Evolutionary conservation across 2,113 vertebrate genomes (phyloP).

Genomic region (Plecturocebus donacophilus): DNA sequence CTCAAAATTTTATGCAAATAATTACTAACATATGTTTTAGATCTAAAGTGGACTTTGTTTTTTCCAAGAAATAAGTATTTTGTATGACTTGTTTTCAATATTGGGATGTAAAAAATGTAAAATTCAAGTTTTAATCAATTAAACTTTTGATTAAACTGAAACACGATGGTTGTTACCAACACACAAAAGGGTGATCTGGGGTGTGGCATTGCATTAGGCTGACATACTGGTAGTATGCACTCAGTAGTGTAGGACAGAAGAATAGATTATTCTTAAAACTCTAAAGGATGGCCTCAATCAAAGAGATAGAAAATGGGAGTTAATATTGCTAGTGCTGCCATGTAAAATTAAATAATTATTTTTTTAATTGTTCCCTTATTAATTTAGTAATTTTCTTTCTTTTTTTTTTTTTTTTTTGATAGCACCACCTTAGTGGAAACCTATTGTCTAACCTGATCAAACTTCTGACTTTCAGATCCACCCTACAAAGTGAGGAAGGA

Average conservation of each 20-base stretch:
- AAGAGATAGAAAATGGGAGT: neutral
- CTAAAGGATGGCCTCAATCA: neutral
- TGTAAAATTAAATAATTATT: neutral
- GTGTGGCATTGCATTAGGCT: neutral
- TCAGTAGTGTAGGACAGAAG: neutral
- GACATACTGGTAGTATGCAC: neutral
- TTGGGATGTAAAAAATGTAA: neutral
- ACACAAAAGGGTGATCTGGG: too few species aligned
- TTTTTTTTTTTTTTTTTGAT: too few species aligned
- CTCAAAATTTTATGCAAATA: neutral
- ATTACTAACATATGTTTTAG: neutral
- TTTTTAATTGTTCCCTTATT: neutral
- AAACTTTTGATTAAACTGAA: neutral
- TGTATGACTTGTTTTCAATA: neutral
- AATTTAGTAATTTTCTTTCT: neutral
- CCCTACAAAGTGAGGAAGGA: too few species aligned
- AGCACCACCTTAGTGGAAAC: too few species aligned
- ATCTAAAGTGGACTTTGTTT: neutral
- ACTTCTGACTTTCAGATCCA: too few species aligned
- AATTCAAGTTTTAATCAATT: neutral
- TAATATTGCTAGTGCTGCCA: neutral
- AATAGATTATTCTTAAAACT: neutral
- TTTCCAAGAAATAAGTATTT: neutral
- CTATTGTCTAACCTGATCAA: too few species aligned
- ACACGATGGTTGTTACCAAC: rapidly evolving